A percentile compares a stretch with the other conserved stretches of the same genome.
Conservation (phyloP, 1,140 invertebrate species). For the Coelopa frigida region DNA sequence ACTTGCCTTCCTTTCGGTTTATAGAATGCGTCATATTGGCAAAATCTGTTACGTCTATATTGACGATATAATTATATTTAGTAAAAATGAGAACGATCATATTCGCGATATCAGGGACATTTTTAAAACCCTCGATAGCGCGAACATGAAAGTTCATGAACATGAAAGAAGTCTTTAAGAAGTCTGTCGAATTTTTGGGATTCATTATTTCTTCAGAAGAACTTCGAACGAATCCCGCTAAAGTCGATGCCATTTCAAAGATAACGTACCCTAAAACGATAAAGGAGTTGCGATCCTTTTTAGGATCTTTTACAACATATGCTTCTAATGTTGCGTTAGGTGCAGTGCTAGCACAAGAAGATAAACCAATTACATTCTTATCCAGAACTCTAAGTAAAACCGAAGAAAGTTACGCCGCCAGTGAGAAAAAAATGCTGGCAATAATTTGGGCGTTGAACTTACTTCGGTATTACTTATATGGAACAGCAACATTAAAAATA, state of each 20-base stretch:
- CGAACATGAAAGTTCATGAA: too few species aligned
- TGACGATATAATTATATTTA: too few species aligned
- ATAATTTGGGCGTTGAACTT: constrained; percentile 11
- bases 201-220: too few species aligned
- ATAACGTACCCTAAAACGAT: constrained; percentile 13
- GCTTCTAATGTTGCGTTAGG: constrained; percentile 2
- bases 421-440: constrained; percentile 11
- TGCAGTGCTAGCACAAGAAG: constrained; percentile 13
- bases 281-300: constrained; percentile 8
- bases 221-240: constrained; percentile 13
- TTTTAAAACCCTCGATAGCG: too few species aligned
- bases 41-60: too few species aligned
- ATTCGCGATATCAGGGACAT: too few species aligned
- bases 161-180: too few species aligned
- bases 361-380: constrained; percentile 35
- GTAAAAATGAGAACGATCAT: too few species aligned
- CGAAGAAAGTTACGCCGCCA: constrained; percentile 11
- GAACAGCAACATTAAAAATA: constrained; percentile 6
- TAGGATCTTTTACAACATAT: constrained; percentile 5
- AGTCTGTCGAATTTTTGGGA: too few species aligned
- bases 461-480: constrained; percentile 4
- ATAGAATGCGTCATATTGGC: too few species aligned
- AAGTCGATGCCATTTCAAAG: constrained; percentile 16
- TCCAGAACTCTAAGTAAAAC: constrained; percentile 31
- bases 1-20: too few species aligned